Evolutionary conservation across 1,140 invertebrate genomes (phyloP).

Genomic region (Zophobas morio): DNA sequence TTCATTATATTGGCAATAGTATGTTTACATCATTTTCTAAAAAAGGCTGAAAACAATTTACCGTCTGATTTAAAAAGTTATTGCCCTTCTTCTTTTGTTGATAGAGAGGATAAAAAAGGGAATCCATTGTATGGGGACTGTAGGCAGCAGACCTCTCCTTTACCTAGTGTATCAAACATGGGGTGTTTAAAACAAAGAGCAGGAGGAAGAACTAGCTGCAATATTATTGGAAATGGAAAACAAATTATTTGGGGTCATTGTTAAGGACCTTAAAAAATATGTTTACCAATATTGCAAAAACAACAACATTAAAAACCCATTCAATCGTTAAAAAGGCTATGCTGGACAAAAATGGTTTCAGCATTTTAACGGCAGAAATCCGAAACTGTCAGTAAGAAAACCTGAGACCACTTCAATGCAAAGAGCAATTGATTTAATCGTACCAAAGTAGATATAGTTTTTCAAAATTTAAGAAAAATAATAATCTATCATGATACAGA

Average conservation of each 20-base stretch:
- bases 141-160: slow-evolving; percentile 38
- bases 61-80: neutral
- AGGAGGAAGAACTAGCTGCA: slow-evolving; percentile 27
- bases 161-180: neutral
- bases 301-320: slow-evolving; percentile 17
- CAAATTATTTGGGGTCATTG: slow-evolving; percentile 17
- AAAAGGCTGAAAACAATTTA: neutral
- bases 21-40: neutral
- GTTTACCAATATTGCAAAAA: neutral
- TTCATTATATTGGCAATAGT: neutral
- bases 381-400: slow-evolving; percentile 36
- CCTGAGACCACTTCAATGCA: slow-evolving; percentile 33
- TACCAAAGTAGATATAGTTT: slow-evolving; percentile 28
- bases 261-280: slow-evolving; percentile 54
- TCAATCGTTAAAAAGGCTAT: slow-evolving; percentile 4
- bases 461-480: slow-evolving; percentile 35
- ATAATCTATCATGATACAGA: slow-evolving; percentile 53
- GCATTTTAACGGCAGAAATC: slow-evolving; percentile 19
- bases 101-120: neutral
- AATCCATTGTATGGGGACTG: neutral
- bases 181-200: slow-evolving; percentile 4
- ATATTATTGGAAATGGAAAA: slow-evolving; percentile 36
- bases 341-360: slow-evolving; percentile 8
- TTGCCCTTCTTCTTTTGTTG: neutral
- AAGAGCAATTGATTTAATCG: slow-evolving; percentile 43